A percentile compares a stretch with the other conserved stretches of the same genome.
These are phyloP conservation scores for Hippocampus zosterae DNA, from an alignment of 2,113 vertebrate species.

Conservation along the genomic window DNA sequence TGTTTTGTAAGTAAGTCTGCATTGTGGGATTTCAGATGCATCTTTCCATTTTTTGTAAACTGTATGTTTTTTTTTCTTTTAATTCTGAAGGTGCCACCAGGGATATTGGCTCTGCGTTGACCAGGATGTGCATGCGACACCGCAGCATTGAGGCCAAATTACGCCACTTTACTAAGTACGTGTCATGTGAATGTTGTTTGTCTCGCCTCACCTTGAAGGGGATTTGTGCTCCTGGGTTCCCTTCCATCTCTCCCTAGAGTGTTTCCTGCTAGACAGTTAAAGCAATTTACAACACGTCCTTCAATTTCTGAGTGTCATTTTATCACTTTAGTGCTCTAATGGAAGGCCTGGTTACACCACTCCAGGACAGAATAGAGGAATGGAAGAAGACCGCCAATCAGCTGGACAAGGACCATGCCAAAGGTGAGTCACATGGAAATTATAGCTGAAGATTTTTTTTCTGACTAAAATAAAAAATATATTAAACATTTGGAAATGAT, in stretches of 20 bases:
- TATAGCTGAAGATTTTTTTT: background rate
- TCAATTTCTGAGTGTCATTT: constrained; percentile 3
- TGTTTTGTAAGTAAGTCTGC: background rate
- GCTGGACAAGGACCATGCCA: constrained; percentile 96
- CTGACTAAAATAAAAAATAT: background rate
- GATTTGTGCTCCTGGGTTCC: constrained; percentile 1
- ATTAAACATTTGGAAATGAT: background rate
- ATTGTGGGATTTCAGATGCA: background rate
- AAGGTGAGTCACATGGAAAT: constrained; percentile 73
- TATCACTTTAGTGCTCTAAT: constrained; percentile 79
- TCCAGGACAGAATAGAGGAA: constrained; percentile 96
- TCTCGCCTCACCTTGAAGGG: background rate
- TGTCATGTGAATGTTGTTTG: constrained; percentile 18
- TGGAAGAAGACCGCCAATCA: constrained; percentile 97
- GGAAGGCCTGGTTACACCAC: constrained; percentile 92
- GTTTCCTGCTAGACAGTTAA: constrained; percentile 9
- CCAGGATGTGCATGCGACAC: constrained; percentile 98
- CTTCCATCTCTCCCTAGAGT: constrained; percentile 12
- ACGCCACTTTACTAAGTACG: constrained; percentile 96
- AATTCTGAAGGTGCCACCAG: constrained; percentile 85
- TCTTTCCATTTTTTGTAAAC: background rate
- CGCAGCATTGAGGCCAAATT: constrained; percentile 97
- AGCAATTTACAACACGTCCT: constrained; percentile 13
- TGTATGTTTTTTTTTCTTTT: background rate
- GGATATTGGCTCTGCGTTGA: constrained; percentile 93